phyloP scores from a whole-genome alignment of 2,797 vertebrate species.

The Liasis olivaceus region DNA sequence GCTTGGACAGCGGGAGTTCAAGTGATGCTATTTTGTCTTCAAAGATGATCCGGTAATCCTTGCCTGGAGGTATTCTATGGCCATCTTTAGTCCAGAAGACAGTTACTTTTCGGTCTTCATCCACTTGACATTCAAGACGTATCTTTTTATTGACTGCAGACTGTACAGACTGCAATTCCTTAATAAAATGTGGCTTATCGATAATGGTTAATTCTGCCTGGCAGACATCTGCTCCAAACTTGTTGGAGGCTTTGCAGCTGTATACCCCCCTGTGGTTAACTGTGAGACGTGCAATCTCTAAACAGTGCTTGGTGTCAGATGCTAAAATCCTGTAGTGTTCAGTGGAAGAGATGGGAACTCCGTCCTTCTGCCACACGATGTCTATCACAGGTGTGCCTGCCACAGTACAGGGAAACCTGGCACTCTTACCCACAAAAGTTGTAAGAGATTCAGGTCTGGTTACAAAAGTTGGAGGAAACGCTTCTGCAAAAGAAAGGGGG shows the following conservation, averaged over 20 bases:
- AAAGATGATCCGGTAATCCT: constrained; percentile 94
- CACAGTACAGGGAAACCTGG: constrained; percentile 90
- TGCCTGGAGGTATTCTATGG: constrained; percentile 90
- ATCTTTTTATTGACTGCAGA: constrained; percentile 88
- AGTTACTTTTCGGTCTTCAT: constrained; percentile 93
- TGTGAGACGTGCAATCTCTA: constrained; percentile 88
- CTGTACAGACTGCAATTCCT: constrained; percentile 81
- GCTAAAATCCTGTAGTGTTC: constrained; percentile 82
- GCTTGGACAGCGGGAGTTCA: constrained; percentile 92
- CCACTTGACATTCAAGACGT: constrained; percentile 92
- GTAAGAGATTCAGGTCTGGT: constrained; percentile 92
- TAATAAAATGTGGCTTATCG: constrained; percentile 90
- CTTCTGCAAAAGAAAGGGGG: constrained; percentile 88
- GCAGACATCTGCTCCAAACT: constrained; percentile 89
- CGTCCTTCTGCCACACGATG: constrained; percentile 95
- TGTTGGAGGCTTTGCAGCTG: constrained; percentile 96
- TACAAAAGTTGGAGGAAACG: constrained; percentile 92
- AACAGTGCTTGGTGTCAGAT: constrained; percentile 87
- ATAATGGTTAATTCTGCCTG: constrained; percentile 87
- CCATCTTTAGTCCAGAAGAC: constrained; percentile 92
- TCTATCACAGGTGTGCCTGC: constrained; percentile 92
- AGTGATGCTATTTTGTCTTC: constrained; percentile 94
- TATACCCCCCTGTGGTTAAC: constrained; percentile 86
- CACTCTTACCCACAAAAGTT: constrained; percentile 91
- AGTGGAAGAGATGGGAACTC: constrained; percentile 81